Evolutionary conservation across 2,888 invertebrate genomes (phyloP), one percentile per base, ranked within the genome.

Genomic region (Neoaliturus tenellus): DNA sequence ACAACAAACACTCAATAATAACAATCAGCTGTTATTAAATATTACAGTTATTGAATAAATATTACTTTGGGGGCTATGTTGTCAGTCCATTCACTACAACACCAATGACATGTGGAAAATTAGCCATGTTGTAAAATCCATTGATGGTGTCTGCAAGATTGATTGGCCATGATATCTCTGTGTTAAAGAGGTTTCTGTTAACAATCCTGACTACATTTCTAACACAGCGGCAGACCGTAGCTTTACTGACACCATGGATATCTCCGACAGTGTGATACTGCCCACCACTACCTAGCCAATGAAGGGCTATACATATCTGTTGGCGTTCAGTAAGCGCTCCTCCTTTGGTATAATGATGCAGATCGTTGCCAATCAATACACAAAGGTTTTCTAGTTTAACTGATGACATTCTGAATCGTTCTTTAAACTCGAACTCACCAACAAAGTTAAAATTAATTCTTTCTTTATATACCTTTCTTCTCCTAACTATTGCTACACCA

Each of bases 161-260:
- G 17, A 83, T 28, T 6, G 85, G 85, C 55, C 69, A 85, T n/a
- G n/a, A 25, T 25, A 87, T 83, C 25, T 83, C 55, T 48, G 85
- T 75, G 44, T 51, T n/a, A 83, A 87, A 87, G 85, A 87, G 83
- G 62, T 85, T 83, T 58, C 83, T 80, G 80, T 86, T 86, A 55
- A 87, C 85, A 44, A 86, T 85, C 81, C 39, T 69, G n/a, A 84
- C 84, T 80, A 85, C 41, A 20, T 82, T 80, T 51, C 84, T 84
- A 25, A 88, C 85, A 73, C 86, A 85, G 83, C 87, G 85, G 81
- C 86, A 86, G 4, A 87, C 86, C 28, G 86, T 88, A 41, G 85
- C 85, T 86, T 87, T 88, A 58, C 85, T 85, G 67, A 88, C 85
- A n/a, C 87, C 87, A 85, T 88, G 87, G 85, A 87, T 87, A 80